Evolutionary conservation across 2,888 invertebrate species (phyloP), one percentile per base, ranked within the genome.

Genomic region (Leptopilina syphax): DNA sequence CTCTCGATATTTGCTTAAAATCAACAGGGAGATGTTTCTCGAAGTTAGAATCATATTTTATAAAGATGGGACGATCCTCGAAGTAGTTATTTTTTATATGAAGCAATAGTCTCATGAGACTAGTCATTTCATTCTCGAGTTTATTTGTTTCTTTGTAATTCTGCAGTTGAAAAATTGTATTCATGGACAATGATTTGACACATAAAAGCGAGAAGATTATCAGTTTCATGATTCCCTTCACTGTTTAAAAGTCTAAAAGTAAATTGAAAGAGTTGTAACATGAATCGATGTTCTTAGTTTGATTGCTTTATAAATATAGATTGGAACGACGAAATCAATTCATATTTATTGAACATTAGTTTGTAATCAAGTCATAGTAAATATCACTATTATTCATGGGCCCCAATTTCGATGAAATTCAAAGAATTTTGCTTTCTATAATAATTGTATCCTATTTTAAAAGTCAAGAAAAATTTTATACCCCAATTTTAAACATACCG

Each of bases 1-100:
- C 66, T 4, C 18, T 65, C 7, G 81, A 79, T 8, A 81, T 80
- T 3, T 47, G 9, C 3, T 41, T 34, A 13, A 83, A 81, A 41
- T 84, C 81, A 8, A 84, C 9, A 1, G 80, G 82, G n/a, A 76
- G 24, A 10, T 27, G 12, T 41, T 60, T 60, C 57, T 81, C 81
- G 66, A 70, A 82, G 34, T 57, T 70, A 1, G 81, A 27, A 9
- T 84, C 84, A 70, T 83, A 81, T 54, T 82, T 70, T 7, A 83
- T 10, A 27, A 13, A 27, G 9, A 84, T 67, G 0, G 79, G n/a
- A 27, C 81, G 79, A 24, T 79, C 66, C 3, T 63, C 41, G 8
- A 83, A 78, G 57, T 82, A 73, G 1, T 80, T 44, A 9, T 9
- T 1, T 4, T 67, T 80, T 12, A 84, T 18, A 9, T 5, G 3